Evolutionary conservation across 2,113 vertebrate genomes (phyloP).

Genomic region (Rhagologus leucostigma): DNA sequence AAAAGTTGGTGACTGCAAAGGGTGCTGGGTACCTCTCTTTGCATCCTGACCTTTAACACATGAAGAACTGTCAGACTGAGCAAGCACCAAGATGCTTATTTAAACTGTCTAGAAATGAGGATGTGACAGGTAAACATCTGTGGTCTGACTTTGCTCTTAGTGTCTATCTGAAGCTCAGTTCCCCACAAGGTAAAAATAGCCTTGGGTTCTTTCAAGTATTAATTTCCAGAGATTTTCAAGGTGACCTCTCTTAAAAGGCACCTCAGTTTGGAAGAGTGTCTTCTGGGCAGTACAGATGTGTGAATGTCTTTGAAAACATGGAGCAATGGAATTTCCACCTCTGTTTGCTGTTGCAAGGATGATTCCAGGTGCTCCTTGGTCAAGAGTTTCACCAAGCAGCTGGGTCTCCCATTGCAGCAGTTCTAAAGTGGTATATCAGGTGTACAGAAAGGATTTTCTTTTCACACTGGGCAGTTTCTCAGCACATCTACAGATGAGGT

Average conservation of each 20-base stretch:
- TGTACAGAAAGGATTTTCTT: background rate
- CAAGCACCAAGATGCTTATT: background rate
- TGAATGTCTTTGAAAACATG: background rate
- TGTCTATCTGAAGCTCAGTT: background rate
- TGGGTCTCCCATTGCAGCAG: background rate
- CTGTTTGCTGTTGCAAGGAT: background rate
- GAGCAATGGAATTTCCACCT: background rate
- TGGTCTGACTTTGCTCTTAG: background rate
- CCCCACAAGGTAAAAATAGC: background rate
- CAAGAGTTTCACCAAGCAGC: background rate
- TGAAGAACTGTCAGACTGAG: background rate
- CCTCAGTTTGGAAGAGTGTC: background rate
- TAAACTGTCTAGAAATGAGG: background rate
- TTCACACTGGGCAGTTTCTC: background rate
- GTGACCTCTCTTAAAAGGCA: background rate
- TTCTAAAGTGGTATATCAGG: rapidly evolving
- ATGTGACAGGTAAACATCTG: background rate
- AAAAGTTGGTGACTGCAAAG: background rate
- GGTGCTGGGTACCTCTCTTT: background rate
- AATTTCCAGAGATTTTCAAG: background rate
- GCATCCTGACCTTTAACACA: background rate
- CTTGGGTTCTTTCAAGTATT: background rate
- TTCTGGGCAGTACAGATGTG: background rate
- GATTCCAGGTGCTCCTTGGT: rapidly evolving
- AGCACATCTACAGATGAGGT: background rate